phyloP scores from a whole-genome alignment of 2,113 vertebrate species.

The Pavo muticus region DNA sequence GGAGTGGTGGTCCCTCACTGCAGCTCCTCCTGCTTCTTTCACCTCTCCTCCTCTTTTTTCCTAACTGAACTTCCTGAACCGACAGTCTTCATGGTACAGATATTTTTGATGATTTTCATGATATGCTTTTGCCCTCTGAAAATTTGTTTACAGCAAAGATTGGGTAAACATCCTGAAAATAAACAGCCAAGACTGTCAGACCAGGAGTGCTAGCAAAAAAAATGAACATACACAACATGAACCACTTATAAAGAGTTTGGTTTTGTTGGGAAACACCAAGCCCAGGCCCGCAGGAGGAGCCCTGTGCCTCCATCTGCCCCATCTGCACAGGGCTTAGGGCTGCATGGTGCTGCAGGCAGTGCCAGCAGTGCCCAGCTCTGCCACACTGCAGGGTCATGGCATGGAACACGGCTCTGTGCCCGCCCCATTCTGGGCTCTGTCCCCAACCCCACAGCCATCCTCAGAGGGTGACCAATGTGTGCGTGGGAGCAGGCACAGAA shows the following conservation, averaged over 20 bases:
- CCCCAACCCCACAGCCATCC: too few relatives aligned
- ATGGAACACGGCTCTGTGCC: too few relatives aligned
- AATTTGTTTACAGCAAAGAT: neutral
- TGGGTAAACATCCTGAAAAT: neutral
- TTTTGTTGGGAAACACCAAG: neutral
- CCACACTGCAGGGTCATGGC: too few relatives aligned
- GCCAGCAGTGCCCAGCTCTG: too few relatives aligned
- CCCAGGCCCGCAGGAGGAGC: too few relatives aligned
- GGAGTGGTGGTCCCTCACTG: too few relatives aligned
- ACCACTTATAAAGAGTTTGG: neutral
- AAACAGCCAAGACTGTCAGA: neutral
- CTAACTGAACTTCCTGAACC: neutral
- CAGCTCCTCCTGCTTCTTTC: neutral
- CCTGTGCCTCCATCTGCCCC: too few relatives aligned
- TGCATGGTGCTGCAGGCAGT: too few relatives aligned
- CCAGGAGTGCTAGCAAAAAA: neutral
- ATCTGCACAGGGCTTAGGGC: too few relatives aligned
- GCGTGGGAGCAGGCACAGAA: too few relatives aligned
- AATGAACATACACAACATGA: neutral
- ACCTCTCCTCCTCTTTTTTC: neutral
- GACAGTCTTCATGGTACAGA: neutral
- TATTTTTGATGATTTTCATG: neutral
- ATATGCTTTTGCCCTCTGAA: slow-evolving; percentile 23
- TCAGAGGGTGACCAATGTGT: too few relatives aligned
- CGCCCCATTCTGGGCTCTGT: too few relatives aligned